phyloP scores from a whole-genome alignment of 1,140 invertebrate genomes.

The Chelonus insularis region DNA sequence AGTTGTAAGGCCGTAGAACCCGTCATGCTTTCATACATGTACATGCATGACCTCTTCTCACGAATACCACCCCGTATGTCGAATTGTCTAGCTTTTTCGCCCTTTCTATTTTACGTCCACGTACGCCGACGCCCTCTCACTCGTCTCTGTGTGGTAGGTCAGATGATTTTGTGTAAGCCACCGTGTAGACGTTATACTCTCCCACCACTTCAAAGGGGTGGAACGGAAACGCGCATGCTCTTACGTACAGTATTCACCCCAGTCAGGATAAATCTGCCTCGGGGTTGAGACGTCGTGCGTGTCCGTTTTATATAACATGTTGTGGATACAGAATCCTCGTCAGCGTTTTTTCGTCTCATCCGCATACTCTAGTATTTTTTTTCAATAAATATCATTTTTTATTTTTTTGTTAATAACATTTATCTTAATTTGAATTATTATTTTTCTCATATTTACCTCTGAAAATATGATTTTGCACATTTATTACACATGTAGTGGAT shows the following conservation, averaged over 20 bases:
- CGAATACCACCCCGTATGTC: constrained; percentile 4
- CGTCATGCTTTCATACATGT: constrained; percentile 3
- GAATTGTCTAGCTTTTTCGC: constrained; percentile 26
- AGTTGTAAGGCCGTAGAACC: constrained; percentile 3
- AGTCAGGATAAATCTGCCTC: constrained; percentile 58
- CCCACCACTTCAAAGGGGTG: constrained; percentile 23
- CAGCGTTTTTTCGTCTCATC: neutral
- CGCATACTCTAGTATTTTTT: no score
- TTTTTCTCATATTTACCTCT: no score
- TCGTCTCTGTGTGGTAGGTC: constrained; percentile 30
- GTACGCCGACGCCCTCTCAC: neutral
- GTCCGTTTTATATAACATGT: constrained; percentile 38
- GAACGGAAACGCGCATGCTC: constrained; percentile 54
- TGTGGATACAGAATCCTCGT: constrained; percentile 32
- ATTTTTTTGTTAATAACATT: neutral
- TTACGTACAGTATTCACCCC: constrained; percentile 50
- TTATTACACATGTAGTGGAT: no score
- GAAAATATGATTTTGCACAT: no score
- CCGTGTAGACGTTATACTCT: constrained; percentile 19
- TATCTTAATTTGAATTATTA: neutral
- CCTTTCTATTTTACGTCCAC: constrained; percentile 2
- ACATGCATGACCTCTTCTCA: constrained; percentile 9
- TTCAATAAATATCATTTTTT: constrained; percentile 1
- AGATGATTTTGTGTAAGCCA: constrained; percentile 32
- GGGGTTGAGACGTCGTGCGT: constrained; percentile 54